These are phyloP conservation scores for Mesocricetus auratus DNA, from an alignment of 2,113 vertebrate genomes.

Conservation along the genomic window DNA sequence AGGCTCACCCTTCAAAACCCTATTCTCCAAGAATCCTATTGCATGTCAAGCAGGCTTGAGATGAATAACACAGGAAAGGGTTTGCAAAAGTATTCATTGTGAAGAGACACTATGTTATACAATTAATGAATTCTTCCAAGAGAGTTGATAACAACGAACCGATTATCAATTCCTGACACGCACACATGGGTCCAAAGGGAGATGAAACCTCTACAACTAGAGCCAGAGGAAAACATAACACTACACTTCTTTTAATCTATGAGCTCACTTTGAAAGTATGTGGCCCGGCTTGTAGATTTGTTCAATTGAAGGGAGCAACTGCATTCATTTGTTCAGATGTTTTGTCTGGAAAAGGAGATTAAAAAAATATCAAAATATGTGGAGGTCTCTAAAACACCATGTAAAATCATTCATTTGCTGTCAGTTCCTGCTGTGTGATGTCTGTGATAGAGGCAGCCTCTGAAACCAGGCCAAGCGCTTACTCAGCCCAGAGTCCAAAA, in stretches of 20 bases:
- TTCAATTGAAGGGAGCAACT: conserved; percentile 62
- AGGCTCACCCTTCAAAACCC: conserved; percentile 52
- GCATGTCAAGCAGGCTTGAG: conserved; percentile 42
- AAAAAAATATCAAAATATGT: conserved; percentile 60
- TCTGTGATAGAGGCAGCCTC: background rate
- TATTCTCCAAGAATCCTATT: conserved; percentile 69
- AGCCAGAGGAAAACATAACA: conserved; percentile 68
- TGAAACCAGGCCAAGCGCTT: conserved; percentile 62
- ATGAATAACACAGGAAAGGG: conserved; percentile 66
- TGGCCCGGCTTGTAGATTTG: conserved; percentile 67
- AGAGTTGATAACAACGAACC: conserved; percentile 69
- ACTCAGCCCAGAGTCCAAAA: conserved; percentile 52
- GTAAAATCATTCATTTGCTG: conserved; percentile 63
- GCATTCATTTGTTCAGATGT: conserved; percentile 68
- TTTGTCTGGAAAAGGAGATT: conserved; percentile 62
- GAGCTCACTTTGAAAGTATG: conserved; percentile 69
- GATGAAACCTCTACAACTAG: conserved; percentile 60
- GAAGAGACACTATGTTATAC: conserved; percentile 75
- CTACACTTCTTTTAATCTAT: conserved; percentile 69
- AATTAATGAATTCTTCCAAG: conserved; percentile 81
- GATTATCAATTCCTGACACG: conserved; percentile 73
- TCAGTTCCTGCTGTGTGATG: background rate
- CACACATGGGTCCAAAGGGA: conserved; percentile 60
- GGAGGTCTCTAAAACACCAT: conserved; percentile 42
- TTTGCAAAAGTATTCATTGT: conserved; percentile 67